Percentiles rank a stretch among this genome's conserved stretches.
phyloP scores from a whole-genome alignment of 2,888 invertebrate species.

The Lamproptera curius region DNA sequence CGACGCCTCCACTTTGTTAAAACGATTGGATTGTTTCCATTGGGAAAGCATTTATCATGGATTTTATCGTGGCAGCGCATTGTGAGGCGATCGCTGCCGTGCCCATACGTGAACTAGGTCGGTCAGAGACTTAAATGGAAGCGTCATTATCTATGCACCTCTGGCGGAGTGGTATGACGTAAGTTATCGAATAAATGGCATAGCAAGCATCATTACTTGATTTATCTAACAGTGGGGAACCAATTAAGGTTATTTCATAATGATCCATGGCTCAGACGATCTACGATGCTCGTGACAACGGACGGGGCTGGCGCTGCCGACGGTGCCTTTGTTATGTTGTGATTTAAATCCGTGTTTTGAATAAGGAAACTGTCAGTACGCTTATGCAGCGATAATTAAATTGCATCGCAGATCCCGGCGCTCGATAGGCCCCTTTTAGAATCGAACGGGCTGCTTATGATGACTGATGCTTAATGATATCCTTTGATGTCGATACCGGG shows the following conservation, averaged over 20 bases:
- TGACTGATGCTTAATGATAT: conserved; percentile 4
- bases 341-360: conserved; percentile 19
- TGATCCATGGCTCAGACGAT: conserved; percentile 34
- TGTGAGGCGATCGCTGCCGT: conserved; percentile 52
- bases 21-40: conserved; percentile 57
- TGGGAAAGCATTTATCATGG: conserved; percentile 42
- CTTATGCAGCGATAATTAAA: conserved; percentile 16
- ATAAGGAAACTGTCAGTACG: conserved; percentile 17
- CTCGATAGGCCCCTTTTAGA: conserved; percentile 10
- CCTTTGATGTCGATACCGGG: not conserved
- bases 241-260: conserved; percentile 46
- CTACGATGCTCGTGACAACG: conserved; percentile 32
- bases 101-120: conserved; percentile 57
- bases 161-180: conserved; percentile 50
- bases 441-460: not conserved
- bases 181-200: conserved; percentile 47
- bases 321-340: conserved; percentile 19
- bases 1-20: conserved; percentile 55
- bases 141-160: conserved; percentile 47
- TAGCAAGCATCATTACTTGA: conserved; percentile 41
- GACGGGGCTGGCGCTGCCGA: conserved; percentile 24
- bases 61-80: conserved; percentile 37
- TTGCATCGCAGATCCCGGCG: conserved; percentile 9
- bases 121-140: conserved; percentile 60
- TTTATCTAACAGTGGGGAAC: conserved; percentile 49